phyloP scores from a whole-genome alignment of 2,888 invertebrate genomes.

The Dasysyrphus tricinctus region DNA sequence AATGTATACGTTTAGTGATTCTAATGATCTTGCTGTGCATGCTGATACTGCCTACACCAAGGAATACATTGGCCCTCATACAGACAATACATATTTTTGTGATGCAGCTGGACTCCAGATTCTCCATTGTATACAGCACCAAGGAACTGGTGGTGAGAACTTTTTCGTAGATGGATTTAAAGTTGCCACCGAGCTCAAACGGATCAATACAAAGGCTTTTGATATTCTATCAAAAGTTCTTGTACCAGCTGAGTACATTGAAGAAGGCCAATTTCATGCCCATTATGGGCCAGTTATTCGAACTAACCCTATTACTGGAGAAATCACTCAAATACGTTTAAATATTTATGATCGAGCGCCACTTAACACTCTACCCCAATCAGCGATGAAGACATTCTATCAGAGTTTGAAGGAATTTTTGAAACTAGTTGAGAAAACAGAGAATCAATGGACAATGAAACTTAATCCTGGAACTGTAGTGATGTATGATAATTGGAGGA shows the following conservation, averaged over 20 bases:
- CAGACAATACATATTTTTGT: constrained; percentile 91
- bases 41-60: constrained; percentile 90
- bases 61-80: constrained; percentile 88
- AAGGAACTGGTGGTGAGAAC: constrained; percentile 89
- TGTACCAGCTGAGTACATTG: constrained; percentile 87
- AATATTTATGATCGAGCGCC: constrained; percentile 90
- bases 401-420: constrained; percentile 85
- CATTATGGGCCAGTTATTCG: constrained; percentile 86
- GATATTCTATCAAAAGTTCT: constrained; percentile 85
- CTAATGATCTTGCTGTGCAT: constrained; percentile 83
- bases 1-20: constrained; percentile 88
- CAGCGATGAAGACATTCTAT: constrained; percentile 86
- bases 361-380: constrained; percentile 84
- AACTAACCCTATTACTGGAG: constrained; percentile 84
- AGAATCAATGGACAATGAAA: constrained; percentile 86
- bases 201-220: constrained; percentile 85
- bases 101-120: constrained; percentile 89
- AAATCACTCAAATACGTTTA: constrained; percentile 87
- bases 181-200: constrained; percentile 85
- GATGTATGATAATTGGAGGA: constrained; percentile 91
- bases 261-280: constrained; percentile 86
- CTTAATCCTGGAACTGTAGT: constrained; percentile 88
- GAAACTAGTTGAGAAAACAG: constrained; percentile 84
- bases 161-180: constrained; percentile 90
- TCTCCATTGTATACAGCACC: constrained; percentile 86